Evolutionary conservation across 2,888 invertebrate species (phyloP).

Genomic region (Dolichomitus sp.): DNA sequence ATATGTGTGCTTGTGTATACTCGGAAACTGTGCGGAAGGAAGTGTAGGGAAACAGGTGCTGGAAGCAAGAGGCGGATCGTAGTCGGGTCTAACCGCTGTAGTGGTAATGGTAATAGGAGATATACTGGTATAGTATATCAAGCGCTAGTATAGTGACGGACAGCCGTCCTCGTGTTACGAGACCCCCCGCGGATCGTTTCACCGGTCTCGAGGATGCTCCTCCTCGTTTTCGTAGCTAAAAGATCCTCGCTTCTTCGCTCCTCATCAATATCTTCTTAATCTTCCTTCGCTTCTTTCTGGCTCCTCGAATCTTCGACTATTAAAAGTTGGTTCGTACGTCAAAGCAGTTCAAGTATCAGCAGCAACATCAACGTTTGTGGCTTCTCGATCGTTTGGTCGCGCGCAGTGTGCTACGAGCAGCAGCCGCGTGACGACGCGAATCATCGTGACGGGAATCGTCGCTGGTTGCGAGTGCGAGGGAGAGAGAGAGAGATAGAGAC

Average conservation of each 20-base stretch:
- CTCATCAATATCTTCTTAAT: constrained; percentile 8
- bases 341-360: background rate
- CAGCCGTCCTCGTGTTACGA: constrained; percentile 16
- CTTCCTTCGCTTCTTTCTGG: constrained; percentile 34
- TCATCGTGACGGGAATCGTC: constrained; percentile 55
- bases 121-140: constrained; percentile 1
- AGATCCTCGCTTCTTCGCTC: background rate
- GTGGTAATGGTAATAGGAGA: constrained; percentile 19
- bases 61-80: background rate
- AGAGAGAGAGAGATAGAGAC: constrained; percentile 29
- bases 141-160: constrained; percentile 7
- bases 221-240: background rate
- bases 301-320: background rate
- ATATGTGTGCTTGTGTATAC: constrained; percentile 1
- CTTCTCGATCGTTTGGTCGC: constrained; percentile 12
- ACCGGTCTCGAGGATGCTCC: constrained; percentile 14
- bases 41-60: constrained; percentile 48
- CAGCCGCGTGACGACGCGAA: constrained; percentile 65
- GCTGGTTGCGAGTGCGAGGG: constrained; percentile 13
- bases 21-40: constrained; percentile 39
- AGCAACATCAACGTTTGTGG: constrained; percentile 6
- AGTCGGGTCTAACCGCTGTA: background rate
- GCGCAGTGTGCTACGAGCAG: constrained; percentile 56
- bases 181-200: constrained; percentile 30
- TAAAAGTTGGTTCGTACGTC: background rate